Conservation (phyloP, 2,888 invertebrate species). For the Mayetiola destructor region DNA sequence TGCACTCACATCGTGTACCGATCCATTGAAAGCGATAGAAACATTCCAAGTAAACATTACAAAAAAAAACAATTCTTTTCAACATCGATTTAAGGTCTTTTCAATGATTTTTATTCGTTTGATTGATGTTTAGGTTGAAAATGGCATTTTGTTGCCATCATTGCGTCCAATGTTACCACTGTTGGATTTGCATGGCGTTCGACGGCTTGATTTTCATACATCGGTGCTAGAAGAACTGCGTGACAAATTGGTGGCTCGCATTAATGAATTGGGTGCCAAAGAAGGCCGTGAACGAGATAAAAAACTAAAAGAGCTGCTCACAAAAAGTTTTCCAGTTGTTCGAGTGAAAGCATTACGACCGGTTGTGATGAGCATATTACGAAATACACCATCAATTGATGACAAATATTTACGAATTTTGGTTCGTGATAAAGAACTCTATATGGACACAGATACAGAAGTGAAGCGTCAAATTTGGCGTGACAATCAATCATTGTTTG, state of each 20-base stretch:
- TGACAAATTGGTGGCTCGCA: conserved; percentile 61
- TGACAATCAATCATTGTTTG: conserved; percentile 90
- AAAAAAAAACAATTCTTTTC: background rate
- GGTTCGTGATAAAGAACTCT: conserved; percentile 74
- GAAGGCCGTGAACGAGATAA: conserved; percentile 60
- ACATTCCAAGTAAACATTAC: conserved; percentile 64
- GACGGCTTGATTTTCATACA: conserved; percentile 85
- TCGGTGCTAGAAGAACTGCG: conserved; percentile 71
- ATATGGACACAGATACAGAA: conserved; percentile 88
- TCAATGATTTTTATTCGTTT: conserved; percentile 16
- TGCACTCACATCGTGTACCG: conserved; percentile 86
- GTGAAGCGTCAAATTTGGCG: conserved; percentile 98
- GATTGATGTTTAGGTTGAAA: conserved; percentile 51
- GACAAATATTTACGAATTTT: conserved; percentile 67
- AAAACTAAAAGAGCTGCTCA: conserved; percentile 74
- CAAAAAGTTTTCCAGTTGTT: conserved; percentile 88
- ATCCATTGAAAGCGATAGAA: conserved; percentile 95
- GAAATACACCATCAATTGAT: conserved; percentile 85
- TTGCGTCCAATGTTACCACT: conserved; percentile 87
- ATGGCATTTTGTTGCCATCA: conserved; percentile 83
- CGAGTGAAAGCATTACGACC: conserved; percentile 81
- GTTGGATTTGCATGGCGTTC: conserved; percentile 84
- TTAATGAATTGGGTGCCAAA: conserved; percentile 66
- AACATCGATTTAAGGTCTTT: conserved; percentile 14
- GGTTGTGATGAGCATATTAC: conserved; percentile 86